phyloP scores from a whole-genome alignment of 2,113 vertebrate species.

The Abramis brama region DNA sequence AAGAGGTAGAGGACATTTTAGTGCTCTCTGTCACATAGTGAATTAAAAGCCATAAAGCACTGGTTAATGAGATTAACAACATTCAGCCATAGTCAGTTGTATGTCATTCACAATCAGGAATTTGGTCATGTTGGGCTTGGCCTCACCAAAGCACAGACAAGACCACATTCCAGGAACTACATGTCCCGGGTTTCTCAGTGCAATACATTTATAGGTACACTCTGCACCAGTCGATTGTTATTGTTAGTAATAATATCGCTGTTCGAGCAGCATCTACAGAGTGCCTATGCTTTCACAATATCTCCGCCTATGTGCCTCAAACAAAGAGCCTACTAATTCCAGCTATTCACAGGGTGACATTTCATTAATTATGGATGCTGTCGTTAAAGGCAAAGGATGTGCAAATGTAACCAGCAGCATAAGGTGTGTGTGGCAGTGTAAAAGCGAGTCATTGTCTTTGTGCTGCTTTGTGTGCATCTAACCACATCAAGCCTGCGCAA shows the following conservation, averaged over 20 bases:
- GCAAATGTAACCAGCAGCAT: not conserved
- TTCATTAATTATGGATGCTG: conserved; percentile 31
- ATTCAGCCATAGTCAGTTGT: conserved; percentile 19
- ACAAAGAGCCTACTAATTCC: not conserved
- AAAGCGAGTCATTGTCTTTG: not conserved
- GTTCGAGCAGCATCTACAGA: not conserved
- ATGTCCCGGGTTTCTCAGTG: not conserved
- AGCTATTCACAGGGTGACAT: not conserved
- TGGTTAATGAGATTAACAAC: conserved; percentile 36
- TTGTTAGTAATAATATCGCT: not conserved
- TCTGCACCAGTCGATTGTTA: not conserved
- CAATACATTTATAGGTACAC: not conserved
- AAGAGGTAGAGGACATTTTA: conserved; percentile 8
- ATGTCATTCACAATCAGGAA: not conserved
- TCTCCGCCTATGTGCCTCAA: not conserved
- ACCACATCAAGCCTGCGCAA: conserved; percentile 7
- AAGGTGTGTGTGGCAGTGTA: not conserved
- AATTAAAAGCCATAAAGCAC: conserved; percentile 46
- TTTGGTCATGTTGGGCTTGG: not conserved
- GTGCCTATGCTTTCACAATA: not conserved
- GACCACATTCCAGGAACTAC: not conserved
- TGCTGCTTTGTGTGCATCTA: not conserved
- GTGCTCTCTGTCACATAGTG: conserved; percentile 35
- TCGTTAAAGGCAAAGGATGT: not conserved
- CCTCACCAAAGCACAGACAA: not conserved